phyloP scores from a whole-genome alignment of 2,888 invertebrate genomes.

The Myathropa florea region DNA sequence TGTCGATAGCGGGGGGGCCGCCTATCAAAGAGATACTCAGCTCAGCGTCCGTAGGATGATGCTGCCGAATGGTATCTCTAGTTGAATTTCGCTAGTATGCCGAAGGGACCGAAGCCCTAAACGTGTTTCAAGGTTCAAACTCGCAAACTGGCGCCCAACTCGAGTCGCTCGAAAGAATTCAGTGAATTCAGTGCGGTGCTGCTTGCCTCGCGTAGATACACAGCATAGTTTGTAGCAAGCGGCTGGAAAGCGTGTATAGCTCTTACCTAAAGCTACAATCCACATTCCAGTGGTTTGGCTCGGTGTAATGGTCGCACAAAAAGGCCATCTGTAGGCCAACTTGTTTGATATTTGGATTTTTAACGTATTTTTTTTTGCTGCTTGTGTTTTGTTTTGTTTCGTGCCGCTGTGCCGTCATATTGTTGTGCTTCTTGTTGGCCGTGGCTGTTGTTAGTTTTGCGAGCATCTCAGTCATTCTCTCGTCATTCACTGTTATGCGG shows the following conservation, averaged over 20 bases:
- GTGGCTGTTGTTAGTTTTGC: background rate
- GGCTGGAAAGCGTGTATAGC: constrained; percentile 16
- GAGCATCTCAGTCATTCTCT: background rate
- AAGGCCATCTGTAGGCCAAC: constrained; percentile 69
- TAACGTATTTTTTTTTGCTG: constrained; percentile 41
- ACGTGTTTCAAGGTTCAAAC: constrained; percentile 48
- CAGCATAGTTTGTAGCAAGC: background rate
- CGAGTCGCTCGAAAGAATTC: constrained; percentile 25
- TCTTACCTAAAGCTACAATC: no score
- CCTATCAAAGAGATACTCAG: constrained; percentile 15
- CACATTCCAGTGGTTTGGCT: constrained; percentile 63
- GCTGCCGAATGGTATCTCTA: constrained; percentile 10
- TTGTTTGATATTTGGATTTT: constrained; percentile 65
- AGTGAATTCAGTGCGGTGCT: constrained; percentile 19
- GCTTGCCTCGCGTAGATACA: constrained; percentile 6
- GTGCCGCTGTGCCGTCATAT: background rate
- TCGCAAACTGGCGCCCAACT: constrained; percentile 52
- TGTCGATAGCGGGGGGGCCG: constrained; percentile 33
- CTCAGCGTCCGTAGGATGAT: constrained; percentile 49
- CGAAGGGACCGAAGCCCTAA: constrained; percentile 36
- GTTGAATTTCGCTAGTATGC: constrained; percentile 19
- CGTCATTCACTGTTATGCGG: background rate
- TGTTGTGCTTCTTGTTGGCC: background rate
- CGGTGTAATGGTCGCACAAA: constrained; percentile 51
- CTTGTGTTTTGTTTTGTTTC: constrained; percentile 7